Conservation (phyloP, 1,140 invertebrate genomes). For the Helicorthomorpha holstii region DNA sequence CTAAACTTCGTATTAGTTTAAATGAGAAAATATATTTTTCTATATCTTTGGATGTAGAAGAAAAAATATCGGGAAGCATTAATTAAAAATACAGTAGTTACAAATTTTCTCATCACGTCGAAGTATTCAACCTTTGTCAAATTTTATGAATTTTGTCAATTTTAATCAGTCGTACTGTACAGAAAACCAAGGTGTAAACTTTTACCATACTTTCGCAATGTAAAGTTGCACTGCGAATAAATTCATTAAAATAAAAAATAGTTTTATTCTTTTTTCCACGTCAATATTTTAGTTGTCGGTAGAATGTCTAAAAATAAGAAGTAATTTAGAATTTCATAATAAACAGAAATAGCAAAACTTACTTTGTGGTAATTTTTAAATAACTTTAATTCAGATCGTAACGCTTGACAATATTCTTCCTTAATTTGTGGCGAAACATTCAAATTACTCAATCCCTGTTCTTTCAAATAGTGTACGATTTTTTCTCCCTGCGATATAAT, state of each 20-base stretch:
- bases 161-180: too few relatives aligned
- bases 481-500: conserved; percentile 26
- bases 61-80: too few relatives aligned
- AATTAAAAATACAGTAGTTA: too few relatives aligned
- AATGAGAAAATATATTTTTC: too few relatives aligned
- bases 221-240: not conserved
- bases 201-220: too few relatives aligned
- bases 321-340: not conserved
- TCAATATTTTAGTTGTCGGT: conserved; percentile 22
- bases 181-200: too few relatives aligned
- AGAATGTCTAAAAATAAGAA: conserved; percentile 20
- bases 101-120: too few relatives aligned
- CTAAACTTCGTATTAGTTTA: too few relatives aligned
- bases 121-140: too few relatives aligned
- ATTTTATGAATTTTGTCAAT: too few relatives aligned
- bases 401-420: conserved; percentile 30
- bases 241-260: conserved; percentile 10
- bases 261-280: too few relatives aligned
- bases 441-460: conserved; percentile 28
- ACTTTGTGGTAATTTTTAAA: conserved; percentile 35
- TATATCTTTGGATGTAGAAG: too few relatives aligned
- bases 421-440: conserved; percentile 23
- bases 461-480: conserved; percentile 27
- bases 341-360: conserved; percentile 11
- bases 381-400: conserved; percentile 28